phyloP scores from a whole-genome alignment of 2,888 invertebrate genomes.

The Spisula subtruncata region DNA sequence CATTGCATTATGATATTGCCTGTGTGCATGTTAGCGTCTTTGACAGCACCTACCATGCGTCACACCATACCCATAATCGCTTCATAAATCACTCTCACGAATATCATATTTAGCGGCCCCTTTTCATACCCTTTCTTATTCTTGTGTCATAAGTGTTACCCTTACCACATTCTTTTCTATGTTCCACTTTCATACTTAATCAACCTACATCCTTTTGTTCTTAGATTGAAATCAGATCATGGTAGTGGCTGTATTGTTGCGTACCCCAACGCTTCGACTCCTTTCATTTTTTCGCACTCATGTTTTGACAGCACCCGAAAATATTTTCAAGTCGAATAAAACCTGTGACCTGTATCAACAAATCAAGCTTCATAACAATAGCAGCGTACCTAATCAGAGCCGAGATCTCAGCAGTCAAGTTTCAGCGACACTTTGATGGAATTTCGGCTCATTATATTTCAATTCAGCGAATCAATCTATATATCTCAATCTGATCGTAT shows the following conservation, averaged over 20 bases:
- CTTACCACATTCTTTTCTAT: neutral
- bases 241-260: neutral
- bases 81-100: neutral
- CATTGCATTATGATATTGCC: neutral
- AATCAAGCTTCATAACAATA: slow-evolving; percentile 36
- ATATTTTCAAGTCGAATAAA: slow-evolving; percentile 40
- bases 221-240: neutral
- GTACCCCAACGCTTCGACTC: neutral
- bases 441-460: slow-evolving; percentile 58
- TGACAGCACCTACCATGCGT: too few species aligned
- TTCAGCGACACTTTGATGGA: slow-evolving; percentile 47
- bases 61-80: neutral
- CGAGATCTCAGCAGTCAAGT: slow-evolving; percentile 47
- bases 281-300: slow-evolving; percentile 8
- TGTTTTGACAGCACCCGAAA: slow-evolving; percentile 35
- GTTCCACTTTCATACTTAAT: neutral
- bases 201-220: neutral
- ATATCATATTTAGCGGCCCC: slow-evolving; percentile 24
- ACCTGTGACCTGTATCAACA: slow-evolving; percentile 48
- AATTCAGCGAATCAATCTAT: slow-evolving; percentile 54
- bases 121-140: neutral
- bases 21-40: neutral
- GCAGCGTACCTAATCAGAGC: slow-evolving; percentile 45
- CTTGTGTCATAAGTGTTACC: neutral
- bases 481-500: slow-evolving; percentile 43